A percentile compares a stretch with the other conserved stretches of the same genome.
These are phyloP conservation scores for Pseudeuparius sepicola DNA, from an alignment of 2,888 invertebrate species.

Conservation along the genomic window DNA sequence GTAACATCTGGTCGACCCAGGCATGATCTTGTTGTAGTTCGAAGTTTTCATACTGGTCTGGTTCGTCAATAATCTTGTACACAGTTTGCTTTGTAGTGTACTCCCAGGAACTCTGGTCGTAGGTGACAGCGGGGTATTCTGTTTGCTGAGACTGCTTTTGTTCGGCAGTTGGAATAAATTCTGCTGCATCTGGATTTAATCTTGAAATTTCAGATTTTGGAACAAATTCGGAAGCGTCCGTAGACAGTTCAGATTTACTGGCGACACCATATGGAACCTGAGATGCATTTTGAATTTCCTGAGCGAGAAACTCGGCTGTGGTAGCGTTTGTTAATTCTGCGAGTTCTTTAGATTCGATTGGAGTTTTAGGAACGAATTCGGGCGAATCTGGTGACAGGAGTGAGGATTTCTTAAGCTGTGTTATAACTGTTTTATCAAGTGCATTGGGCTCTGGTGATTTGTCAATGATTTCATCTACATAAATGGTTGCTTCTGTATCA, in stretches of 20 bases:
- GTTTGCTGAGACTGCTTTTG: constrained; percentile 11
- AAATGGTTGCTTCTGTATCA: too few relatives aligned
- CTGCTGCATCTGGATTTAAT: constrained; percentile 37
- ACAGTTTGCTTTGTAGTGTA: constrained; percentile 23
- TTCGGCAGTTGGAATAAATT: constrained; percentile 34
- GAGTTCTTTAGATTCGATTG: constrained; percentile 1
- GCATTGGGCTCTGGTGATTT: too few relatives aligned
- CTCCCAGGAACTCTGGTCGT: constrained; percentile 23
- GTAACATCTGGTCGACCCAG: constrained; percentile 33
- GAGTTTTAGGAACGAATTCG: constrained; percentile 18
- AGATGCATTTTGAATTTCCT: constrained; percentile 21
- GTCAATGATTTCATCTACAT: too few relatives aligned
- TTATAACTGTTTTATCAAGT: constrained; percentile 4
- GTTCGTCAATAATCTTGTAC: constrained; percentile 23
- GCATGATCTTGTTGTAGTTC: constrained; percentile 32
- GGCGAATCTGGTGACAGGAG: constrained; percentile 20
- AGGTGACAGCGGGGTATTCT: constrained; percentile 3
- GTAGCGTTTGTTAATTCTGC: too few relatives aligned
- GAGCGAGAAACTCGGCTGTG: background rate
- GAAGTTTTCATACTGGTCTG: constrained; percentile 27
- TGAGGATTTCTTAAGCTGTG: constrained; percentile 12
- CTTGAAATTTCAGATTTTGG: constrained; percentile 31
- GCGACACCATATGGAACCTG: constrained; percentile 34
- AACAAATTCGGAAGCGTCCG: constrained; percentile 32
- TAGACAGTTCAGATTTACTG: constrained; percentile 20